phyloP scores from a whole-genome alignment of 2,888 invertebrate species.

The Leucophora obtusa region DNA sequence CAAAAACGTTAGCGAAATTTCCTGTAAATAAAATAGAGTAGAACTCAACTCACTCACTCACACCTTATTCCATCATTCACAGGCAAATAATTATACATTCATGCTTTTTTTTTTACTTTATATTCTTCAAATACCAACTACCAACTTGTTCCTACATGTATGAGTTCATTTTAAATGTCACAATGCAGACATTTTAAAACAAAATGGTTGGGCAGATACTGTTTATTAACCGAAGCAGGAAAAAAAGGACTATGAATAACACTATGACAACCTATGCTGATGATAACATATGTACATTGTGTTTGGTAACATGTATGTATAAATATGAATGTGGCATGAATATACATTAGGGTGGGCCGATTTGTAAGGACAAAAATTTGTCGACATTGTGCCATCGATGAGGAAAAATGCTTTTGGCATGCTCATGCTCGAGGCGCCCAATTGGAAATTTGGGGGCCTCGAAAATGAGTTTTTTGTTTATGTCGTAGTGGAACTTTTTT shows the following conservation, averaged over 20 bases:
- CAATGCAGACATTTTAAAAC: constrained; percentile 35
- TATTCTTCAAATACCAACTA: not conserved
- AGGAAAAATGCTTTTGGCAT: too few relatives aligned
- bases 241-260: not conserved
- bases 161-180: constrained; percentile 49
- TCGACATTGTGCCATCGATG: too few relatives aligned
- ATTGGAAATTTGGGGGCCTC: too few relatives aligned
- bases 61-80: not conserved
- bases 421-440: too few relatives aligned
- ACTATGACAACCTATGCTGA: not conserved
- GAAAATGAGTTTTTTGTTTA: too few relatives aligned
- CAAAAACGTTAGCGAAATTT: constrained; percentile 11
- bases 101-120: constrained; percentile 30
- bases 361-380: too few relatives aligned
- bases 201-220: constrained; percentile 5
- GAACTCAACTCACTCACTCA: not conserved
- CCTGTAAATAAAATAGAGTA: constrained; percentile 3
- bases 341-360: too few relatives aligned
- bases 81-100: constrained; percentile 41
- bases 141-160: constrained; percentile 31
- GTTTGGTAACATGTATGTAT: not conserved
- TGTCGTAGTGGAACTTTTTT: too few relatives aligned
- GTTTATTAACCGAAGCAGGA: constrained; percentile 20
- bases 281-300: constrained; percentile 5
- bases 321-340: too few relatives aligned